Percentiles rank a stretch among this genome's conserved stretches.
Conservation (phyloP, 2,888 invertebrate species). For the Agonum fuliginosum region DNA sequence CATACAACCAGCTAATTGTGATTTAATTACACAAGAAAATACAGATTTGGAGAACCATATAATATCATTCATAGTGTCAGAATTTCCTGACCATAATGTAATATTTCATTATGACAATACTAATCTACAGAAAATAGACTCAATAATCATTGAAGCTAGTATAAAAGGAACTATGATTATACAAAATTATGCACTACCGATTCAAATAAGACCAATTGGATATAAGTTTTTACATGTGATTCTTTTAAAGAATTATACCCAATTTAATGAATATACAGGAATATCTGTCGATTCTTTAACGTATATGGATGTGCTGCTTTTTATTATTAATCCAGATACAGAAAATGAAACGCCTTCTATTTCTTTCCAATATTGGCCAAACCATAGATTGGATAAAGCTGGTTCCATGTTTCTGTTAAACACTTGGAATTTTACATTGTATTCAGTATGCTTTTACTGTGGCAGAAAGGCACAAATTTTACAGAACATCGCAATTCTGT, state of each 20-base stretch:
- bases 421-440: neutral
- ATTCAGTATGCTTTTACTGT: constrained; percentile 13
- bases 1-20: neutral
- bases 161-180: neutral
- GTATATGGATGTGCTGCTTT: neutral
- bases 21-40: neutral
- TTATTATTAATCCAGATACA: constrained; percentile 3
- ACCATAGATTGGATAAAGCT: neutral
- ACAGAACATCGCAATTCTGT: constrained; percentile 1
- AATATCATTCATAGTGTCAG: neutral
- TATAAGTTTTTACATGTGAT: constrained; percentile 11
- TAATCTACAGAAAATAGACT: neutral
- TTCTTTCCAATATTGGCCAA: neutral
- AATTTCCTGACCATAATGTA: neutral
- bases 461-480: neutral
- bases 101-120: constrained; percentile 22
- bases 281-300: neutral
- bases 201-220: constrained; percentile 5
- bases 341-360: neutral
- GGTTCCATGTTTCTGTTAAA: constrained; percentile 4
- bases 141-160: neutral
- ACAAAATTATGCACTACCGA: neutral
- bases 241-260: neutral
- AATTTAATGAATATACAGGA: neutral
- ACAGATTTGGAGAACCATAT: neutral